These are phyloP conservation scores for Nymphalis polychloros DNA, from an alignment of 2,888 invertebrate species.

Conservation along the genomic window DNA sequence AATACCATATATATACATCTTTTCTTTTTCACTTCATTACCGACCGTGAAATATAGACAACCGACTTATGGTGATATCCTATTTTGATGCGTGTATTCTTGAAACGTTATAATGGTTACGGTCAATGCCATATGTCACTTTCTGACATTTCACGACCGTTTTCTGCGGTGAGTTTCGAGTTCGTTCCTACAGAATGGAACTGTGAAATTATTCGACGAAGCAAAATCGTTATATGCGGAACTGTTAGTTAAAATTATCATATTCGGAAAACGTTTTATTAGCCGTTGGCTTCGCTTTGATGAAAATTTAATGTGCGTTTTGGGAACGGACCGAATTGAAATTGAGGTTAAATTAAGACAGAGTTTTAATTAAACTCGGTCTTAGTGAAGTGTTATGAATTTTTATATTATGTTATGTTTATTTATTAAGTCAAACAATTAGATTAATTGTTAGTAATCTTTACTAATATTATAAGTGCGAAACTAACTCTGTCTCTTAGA, in stretches of 20 bases:
- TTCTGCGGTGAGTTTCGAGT: background rate
- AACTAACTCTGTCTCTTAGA: too few relatives aligned
- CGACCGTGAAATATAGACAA: too few relatives aligned
- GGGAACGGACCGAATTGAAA: slow-evolving; percentile 28
- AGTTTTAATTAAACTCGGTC: slow-evolving; percentile 34
- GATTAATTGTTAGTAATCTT: too few relatives aligned
- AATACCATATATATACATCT: too few relatives aligned
- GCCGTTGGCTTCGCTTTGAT: slow-evolving; percentile 32
- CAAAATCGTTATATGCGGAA: slow-evolving; percentile 30
- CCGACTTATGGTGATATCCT: too few relatives aligned
- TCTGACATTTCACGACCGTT: too few relatives aligned
- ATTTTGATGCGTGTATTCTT: too few relatives aligned
- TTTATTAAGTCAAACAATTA: background rate
- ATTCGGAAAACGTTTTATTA: slow-evolving; percentile 37
- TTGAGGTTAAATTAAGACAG: slow-evolving; percentile 30
- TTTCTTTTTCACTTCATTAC: too few relatives aligned
- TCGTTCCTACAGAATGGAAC: background rate
- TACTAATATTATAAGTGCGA: too few relatives aligned
- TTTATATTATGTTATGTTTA: background rate
- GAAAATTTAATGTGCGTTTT: slow-evolving; percentile 35
- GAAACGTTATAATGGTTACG: too few relatives aligned
- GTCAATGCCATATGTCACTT: too few relatives aligned
- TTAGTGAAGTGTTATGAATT: slow-evolving; percentile 4
- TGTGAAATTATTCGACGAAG: slow-evolving; percentile 26
- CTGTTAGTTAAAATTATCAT: slow-evolving; percentile 34